Base-by-base conservation (phyloP, 2,113 vertebrate species). In the Corydoras maculifer region DNA sequence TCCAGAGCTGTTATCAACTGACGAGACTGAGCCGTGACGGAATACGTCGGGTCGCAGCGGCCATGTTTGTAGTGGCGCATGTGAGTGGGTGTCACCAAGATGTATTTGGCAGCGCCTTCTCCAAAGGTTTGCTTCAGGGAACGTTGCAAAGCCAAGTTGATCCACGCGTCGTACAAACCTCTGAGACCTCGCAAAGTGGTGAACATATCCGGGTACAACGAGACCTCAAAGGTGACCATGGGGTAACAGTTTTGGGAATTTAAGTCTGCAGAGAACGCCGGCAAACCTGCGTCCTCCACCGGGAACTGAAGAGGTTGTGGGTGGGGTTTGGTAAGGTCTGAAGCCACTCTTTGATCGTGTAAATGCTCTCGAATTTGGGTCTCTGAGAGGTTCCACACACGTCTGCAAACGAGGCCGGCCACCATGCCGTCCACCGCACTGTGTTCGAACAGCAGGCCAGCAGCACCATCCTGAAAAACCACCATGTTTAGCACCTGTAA, bases 31-130 rank as follows among this genome's bases (percentile, higher is more conserved):
- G 58, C 70, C 13, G 85, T 87, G 31, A 85, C 31, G 32, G 90
- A 88, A 75, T 90, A 91, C 4, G 90, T 91, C 5, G 89, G 89
- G 77, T 91, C 90, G 75, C 90, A 91, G 14, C 90, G 86, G 57
- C 90, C 90, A 62, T 91, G 90, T 79, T 88, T 90, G 76, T 86
- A 91, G 80, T 91, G 90, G 4, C 90, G 87, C 88, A 90, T 88
- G 66, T 91, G 90, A 32, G 90, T 89, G 3, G 90, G 90, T 4
- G 90, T 91, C 60, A 91, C 88, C 62, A 91, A 74, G 1, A 91
- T 83, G 58, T 86, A 84, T 54, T 60, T 74, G 62, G 70, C 55
- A 63, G 86, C 84, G 14, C 81, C 70, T 62, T 88, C 86, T 4
- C 87, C 88, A 59, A 89, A 77, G 54, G 80, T 87, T 68, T 90